Conservation (phyloP, 2,888 invertebrate genomes). For the Cerastoderma edule region DNA sequence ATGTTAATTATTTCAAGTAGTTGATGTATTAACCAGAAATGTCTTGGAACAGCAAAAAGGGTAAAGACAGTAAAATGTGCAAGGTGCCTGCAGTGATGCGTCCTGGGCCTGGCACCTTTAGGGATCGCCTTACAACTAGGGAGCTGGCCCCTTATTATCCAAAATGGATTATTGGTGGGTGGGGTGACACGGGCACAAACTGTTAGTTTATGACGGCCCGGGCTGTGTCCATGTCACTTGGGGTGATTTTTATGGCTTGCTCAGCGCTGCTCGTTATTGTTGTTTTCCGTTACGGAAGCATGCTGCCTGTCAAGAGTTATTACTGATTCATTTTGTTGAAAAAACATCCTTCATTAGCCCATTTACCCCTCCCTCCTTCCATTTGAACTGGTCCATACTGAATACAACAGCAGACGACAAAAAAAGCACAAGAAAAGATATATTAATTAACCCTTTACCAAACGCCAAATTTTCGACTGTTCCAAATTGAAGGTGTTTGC, state of each 20-base stretch:
- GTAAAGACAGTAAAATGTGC: not conserved
- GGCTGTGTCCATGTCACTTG: conserved; percentile 11
- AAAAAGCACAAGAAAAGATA: no score
- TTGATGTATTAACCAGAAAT: no score
- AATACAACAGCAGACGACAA: no score
- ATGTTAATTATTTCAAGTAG: no score
- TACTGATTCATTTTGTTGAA: conserved; percentile 16
- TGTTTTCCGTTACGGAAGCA: conserved; percentile 16
- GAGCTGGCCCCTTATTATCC: conserved; percentile 46
- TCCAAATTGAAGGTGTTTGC: not conserved
- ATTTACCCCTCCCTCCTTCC: no score
- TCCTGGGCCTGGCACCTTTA: conserved; percentile 10
- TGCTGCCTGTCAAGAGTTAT: conserved; percentile 15
- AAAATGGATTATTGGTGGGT: conserved; percentile 55
- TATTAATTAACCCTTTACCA: no score
- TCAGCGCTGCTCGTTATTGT: conserved; percentile 1
- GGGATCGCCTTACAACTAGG: conserved; percentile 44
- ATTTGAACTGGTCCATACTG: no score
- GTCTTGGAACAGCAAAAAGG: not conserved
- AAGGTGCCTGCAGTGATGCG: conserved; percentile 18
- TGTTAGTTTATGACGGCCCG: conserved; percentile 42
- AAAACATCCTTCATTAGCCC: no score
- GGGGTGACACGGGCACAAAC: conserved; percentile 41
- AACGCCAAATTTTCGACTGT: no score
- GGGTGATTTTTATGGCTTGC: conserved; percentile 36